These are phyloP conservation scores for Pithys albifrons DNA, from an alignment of 2,113 vertebrate genomes.

Conservation along the genomic window DNA sequence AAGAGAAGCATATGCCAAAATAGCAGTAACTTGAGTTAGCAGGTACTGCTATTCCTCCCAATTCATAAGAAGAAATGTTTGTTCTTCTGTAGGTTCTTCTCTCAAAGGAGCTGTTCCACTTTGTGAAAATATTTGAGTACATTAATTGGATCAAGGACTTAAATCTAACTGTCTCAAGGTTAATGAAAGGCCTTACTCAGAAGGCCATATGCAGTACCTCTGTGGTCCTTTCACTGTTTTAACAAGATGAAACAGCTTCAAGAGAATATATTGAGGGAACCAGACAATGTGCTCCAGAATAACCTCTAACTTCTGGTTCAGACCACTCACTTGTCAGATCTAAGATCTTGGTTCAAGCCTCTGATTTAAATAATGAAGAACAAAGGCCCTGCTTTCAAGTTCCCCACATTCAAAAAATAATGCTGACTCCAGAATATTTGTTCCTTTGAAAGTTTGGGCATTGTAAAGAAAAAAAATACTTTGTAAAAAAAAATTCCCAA, in stretches of 20 bases:
- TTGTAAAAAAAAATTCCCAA: conserved; percentile 28
- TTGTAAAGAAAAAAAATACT: neutral
- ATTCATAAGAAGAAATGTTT: conserved; percentile 1
- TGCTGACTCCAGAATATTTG: neutral
- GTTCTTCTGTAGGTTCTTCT: neutral
- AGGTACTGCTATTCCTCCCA: neutral
- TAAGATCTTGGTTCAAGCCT: neutral
- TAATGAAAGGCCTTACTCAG: neutral
- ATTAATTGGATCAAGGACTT: neutral
- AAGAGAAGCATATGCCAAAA: conserved; percentile 3
- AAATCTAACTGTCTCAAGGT: neutral
- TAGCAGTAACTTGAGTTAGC: neutral
- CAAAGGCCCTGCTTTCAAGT: neutral
- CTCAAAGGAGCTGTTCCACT: conserved; percentile 47
- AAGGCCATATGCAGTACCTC: neutral
- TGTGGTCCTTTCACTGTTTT: neutral
- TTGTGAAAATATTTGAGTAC: conserved; percentile 13
- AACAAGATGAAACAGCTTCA: conserved; percentile 19
- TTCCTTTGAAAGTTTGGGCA: neutral
- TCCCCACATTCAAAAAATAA: neutral
- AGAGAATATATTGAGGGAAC: neutral
- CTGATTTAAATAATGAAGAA: neutral
- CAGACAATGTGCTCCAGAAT: neutral
- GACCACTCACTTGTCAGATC: neutral
- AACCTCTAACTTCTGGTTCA: neutral